Base-by-base conservation (phyloP, 2,113 vertebrate species). In the Eulemur rufifrons region DNA sequence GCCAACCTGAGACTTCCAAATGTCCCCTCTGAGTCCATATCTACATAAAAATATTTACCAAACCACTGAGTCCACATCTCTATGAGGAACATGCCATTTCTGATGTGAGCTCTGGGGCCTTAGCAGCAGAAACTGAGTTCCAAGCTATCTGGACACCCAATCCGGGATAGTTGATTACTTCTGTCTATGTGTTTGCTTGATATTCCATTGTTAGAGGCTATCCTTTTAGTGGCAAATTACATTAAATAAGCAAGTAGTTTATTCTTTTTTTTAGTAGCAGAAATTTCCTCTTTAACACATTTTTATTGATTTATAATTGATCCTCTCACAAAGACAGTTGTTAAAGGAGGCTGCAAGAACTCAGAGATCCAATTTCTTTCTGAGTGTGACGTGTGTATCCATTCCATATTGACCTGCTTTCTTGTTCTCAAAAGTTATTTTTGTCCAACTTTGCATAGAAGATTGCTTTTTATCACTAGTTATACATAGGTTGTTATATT, bases 401-500 rank as follows among this genome's bases (percentile, higher is more conserved):
- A 2, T 52, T 93, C 32, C 14, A 74, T 74, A 96, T 86, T 82
- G 37, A 89, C 27, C 45, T 74, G 20, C 32, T 93, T 90, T 84
- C 42, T 74, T 77, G 39, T 66, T 94, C 50, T 94, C 71, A 52
- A 87, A 21, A 73, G 25, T 56, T 50, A 69, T 76, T 95, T 96
- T 77, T 89, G 8, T 23, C 23, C 37, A 86, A 39, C 11, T 86
- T 66, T 59, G 29, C 66, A 76, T 59, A 63, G 2, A 39, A 8
- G 47, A 34, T 52, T 54, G 13, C 34, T 91, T 96, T 95, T 94
- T 66, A 91, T 95, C 73, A 86, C 78, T 74, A 59, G 63, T 81
- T 73, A 83, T 54, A 80, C 47, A 94, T 68, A 63, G 21, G 45
- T 34, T 89, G 56, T 47, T 89, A 73, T n/a, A 29, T 11, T 96